phyloP scores from a whole-genome alignment of 2,113 vertebrate species.

The Pedionomus torquatus region DNA sequence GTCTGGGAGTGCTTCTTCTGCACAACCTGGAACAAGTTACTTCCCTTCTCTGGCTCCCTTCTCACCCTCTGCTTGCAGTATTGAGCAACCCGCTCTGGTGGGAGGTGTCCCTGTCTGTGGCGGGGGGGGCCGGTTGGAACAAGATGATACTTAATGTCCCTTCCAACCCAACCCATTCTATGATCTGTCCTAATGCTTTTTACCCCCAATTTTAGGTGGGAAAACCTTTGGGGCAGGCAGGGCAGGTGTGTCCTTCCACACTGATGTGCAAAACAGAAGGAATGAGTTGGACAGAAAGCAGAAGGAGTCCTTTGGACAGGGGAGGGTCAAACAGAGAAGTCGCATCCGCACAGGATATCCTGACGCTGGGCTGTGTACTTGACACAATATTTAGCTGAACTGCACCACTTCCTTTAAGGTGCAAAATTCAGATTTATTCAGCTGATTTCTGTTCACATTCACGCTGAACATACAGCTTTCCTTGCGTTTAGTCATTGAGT shows the following conservation, averaged over 20 bases:
- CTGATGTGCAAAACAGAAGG: neutral
- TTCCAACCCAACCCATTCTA: neutral
- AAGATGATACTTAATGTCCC: neutral
- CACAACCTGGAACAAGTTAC: neutral
- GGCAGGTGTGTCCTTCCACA: neutral
- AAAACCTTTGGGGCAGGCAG: neutral
- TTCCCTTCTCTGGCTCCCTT: neutral
- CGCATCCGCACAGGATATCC: neutral
- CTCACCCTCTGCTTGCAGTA: neutral
- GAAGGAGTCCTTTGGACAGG: neutral
- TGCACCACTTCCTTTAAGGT: conserved; percentile 2
- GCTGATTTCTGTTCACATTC: conserved; percentile 7
- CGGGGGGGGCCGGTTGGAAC: neutral
- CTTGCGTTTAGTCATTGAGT: conserved; percentile 2
- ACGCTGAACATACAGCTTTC: conserved; percentile 45
- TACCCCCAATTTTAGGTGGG: neutral
- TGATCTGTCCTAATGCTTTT: neutral
- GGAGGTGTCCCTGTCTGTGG: neutral
- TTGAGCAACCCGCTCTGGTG: neutral
- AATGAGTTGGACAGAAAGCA: neutral
- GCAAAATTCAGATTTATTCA: neutral
- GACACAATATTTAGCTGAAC: neutral
- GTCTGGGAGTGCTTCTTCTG: neutral
- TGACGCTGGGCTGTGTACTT: neutral
- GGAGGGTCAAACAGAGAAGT: neutral